phyloP scores from a whole-genome alignment of 2,113 vertebrate genomes.

The Apeltes quadracus region DNA sequence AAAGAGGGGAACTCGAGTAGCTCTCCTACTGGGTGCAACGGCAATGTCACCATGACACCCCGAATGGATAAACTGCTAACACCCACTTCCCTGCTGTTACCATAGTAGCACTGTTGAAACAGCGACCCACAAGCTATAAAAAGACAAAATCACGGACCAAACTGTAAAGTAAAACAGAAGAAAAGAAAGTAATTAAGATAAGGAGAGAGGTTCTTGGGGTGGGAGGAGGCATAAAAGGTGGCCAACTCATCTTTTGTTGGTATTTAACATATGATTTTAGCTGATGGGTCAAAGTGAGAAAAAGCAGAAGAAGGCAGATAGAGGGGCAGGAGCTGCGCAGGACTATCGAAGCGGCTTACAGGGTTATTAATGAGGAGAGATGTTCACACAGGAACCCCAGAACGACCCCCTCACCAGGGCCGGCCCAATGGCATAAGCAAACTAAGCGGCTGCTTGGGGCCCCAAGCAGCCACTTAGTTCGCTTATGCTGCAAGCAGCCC shows the following conservation, averaged over 20 bases:
- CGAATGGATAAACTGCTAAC: slow-evolving; percentile 71
- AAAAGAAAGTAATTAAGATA: slow-evolving; percentile 52
- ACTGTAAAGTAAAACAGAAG: slow-evolving; percentile 44
- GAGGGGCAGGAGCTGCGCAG: slow-evolving; percentile 19
- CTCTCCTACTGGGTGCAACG: slow-evolving; percentile 60
- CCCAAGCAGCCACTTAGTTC: no score
- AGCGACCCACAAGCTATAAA: slow-evolving; percentile 62
- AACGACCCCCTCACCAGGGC: no score
- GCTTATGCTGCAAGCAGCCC: no score
- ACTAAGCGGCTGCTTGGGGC: no score
- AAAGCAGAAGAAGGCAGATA: slow-evolving; percentile 11
- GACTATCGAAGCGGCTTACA: slow-evolving; percentile 29
- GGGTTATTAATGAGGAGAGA: slow-evolving; percentile 48
- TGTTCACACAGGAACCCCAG: no score
- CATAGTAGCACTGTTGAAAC: slow-evolving; percentile 74
- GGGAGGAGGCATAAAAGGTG: slow-evolving; percentile 15
- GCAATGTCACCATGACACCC: slow-evolving; percentile 73
- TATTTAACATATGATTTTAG: slow-evolving; percentile 43
- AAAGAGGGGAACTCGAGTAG: slow-evolving; percentile 39
- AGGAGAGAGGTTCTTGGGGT: neutral
- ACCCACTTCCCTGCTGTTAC: slow-evolving; percentile 74
- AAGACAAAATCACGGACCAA: slow-evolving; percentile 63
- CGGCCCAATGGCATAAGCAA: no score
- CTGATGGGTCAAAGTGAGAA: slow-evolving; percentile 31
- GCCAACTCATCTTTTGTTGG: slow-evolving; percentile 44